Evolutionary conservation across 1,140 invertebrate genomes (phyloP).

Genomic region (Augochlora pura): DNA sequence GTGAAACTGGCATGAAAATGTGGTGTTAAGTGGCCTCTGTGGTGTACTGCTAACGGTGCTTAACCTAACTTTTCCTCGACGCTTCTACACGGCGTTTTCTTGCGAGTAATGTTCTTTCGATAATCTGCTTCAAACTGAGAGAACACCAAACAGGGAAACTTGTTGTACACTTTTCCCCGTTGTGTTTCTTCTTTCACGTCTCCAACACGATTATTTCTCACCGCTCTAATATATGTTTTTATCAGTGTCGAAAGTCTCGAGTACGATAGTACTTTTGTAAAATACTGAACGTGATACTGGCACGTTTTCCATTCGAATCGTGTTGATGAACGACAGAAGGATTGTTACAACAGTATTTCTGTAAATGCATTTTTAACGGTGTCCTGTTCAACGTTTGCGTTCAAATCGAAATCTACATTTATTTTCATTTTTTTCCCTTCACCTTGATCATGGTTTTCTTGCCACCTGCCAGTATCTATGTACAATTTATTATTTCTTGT

Average conservation of each 20-base stretch:
- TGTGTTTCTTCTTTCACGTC: not conserved
- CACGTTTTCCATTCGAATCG: not conserved
- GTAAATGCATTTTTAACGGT: not conserved
- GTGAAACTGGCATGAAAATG: constrained; percentile 52
- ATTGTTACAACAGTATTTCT: constrained; percentile 11
- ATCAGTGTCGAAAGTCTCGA: constrained; percentile 19
- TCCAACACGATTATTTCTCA: not conserved
- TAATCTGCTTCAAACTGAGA: constrained; percentile 24
- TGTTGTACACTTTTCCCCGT: constrained; percentile 16
- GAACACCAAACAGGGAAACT: constrained; percentile 7
- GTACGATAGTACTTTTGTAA: constrained; percentile 13
- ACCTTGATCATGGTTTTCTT: constrained; percentile 17
- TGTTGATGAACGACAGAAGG: not conserved
- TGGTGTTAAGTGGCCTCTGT: constrained; percentile 49
- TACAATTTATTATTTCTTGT: not conserved
- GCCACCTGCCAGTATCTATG: not conserved
- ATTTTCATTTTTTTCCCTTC: constrained; percentile 25
- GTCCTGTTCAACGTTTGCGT: not conserved
- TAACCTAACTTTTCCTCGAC: constrained; percentile 54
- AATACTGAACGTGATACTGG: constrained; percentile 4
- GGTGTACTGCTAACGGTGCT: constrained; percentile 45
- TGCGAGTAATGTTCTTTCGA: constrained; percentile 31
- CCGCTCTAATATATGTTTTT: constrained; percentile 15
- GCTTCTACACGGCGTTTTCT: constrained; percentile 39
- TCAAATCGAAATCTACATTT: constrained; percentile 17